Evolutionary conservation across 2,797 vertebrate genomes (phyloP).

Genomic region (Ctenopoma kingsleyae): DNA sequence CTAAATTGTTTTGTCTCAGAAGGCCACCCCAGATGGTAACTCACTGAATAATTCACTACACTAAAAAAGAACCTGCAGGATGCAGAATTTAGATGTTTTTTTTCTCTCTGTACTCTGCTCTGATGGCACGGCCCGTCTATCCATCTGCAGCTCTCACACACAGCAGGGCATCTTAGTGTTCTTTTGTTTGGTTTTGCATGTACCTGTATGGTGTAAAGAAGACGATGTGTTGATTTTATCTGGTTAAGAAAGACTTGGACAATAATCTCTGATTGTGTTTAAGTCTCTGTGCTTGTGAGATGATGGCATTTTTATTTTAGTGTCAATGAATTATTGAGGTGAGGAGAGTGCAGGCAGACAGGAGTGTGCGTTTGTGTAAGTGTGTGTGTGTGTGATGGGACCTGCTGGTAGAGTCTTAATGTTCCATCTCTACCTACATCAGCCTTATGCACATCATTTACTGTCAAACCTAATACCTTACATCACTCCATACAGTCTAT

Average conservation of each 20-base stretch:
- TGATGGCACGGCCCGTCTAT: constrained; percentile 21
- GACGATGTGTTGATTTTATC: constrained; percentile 19
- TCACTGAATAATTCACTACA: constrained; percentile 68
- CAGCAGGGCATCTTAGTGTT: background rate
- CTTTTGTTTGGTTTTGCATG: background rate
- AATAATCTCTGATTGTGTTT: constrained; percentile 65
- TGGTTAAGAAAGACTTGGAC: constrained; percentile 12
- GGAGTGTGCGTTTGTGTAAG: constrained; percentile 49
- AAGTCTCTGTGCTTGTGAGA: constrained; percentile 65
- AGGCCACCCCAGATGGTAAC: constrained; percentile 66
- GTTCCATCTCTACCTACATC: constrained; percentile 45
- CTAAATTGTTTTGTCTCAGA: constrained; percentile 53
- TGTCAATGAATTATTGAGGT: constrained; percentile 84
- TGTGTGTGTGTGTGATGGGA: constrained; percentile 60
- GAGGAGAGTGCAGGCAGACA: constrained; percentile 78
- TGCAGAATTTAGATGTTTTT: constrained; percentile 41
- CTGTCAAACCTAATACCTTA: constrained; percentile 12
- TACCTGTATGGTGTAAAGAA: constrained; percentile 10
- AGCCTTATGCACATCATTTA: constrained; percentile 37
- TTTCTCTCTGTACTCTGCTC: constrained; percentile 15
- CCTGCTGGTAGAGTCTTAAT: constrained; percentile 60
- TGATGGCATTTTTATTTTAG: constrained; percentile 85
- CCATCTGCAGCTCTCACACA: constrained; percentile 27
- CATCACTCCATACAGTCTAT: background rate
- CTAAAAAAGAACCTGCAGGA: constrained; percentile 53